Conservation (phyloP, 2,888 invertebrate species). For the Eurytoma adleriae region DNA sequence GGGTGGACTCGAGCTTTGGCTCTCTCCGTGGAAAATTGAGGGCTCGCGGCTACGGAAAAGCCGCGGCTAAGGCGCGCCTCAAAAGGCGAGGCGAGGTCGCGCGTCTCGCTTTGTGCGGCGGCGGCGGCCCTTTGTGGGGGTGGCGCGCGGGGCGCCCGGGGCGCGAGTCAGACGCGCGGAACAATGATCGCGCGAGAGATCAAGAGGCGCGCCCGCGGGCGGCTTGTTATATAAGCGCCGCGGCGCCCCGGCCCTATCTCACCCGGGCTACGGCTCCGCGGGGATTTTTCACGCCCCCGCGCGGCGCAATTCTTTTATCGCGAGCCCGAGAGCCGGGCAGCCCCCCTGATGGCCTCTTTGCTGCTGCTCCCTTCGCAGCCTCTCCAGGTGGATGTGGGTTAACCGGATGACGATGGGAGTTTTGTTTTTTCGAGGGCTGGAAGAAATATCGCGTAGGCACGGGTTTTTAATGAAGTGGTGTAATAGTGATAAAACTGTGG, state of each 20-base stretch:
- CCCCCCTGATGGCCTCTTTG: background rate
- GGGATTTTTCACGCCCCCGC: constrained; percentile 32
- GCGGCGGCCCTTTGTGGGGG: background rate
- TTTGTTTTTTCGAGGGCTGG: too few relatives aligned
- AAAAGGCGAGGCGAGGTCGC: constrained; percentile 57
- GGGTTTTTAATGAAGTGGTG: too few relatives aligned
- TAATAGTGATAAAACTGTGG: too few relatives aligned
- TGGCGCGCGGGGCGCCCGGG: constrained; percentile 64
- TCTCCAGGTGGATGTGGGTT: background rate
- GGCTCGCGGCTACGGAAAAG: constrained; percentile 40
- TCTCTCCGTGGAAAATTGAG: constrained; percentile 33
- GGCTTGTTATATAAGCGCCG: constrained; percentile 71
- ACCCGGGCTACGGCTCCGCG: constrained; percentile 40
- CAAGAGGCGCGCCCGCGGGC: constrained; percentile 69
- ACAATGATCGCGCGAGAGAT: constrained; percentile 71
- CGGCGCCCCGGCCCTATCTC: constrained; percentile 36
- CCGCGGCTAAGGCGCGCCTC: constrained; percentile 36
- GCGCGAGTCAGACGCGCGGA: constrained; percentile 59
- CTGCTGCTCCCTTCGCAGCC: background rate
- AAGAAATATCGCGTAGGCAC: too few relatives aligned
- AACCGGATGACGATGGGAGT: too few relatives aligned
- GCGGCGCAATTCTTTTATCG: constrained; percentile 15
- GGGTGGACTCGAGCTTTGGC: background rate
- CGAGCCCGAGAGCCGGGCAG: background rate
- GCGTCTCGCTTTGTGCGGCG: constrained; percentile 73